Percentiles rank a stretch among this genome's conserved stretches.
These are phyloP conservation scores for Suncus etruscus DNA, from an alignment of 2,113 vertebrate genomes.

Conservation along the genomic window DNA sequence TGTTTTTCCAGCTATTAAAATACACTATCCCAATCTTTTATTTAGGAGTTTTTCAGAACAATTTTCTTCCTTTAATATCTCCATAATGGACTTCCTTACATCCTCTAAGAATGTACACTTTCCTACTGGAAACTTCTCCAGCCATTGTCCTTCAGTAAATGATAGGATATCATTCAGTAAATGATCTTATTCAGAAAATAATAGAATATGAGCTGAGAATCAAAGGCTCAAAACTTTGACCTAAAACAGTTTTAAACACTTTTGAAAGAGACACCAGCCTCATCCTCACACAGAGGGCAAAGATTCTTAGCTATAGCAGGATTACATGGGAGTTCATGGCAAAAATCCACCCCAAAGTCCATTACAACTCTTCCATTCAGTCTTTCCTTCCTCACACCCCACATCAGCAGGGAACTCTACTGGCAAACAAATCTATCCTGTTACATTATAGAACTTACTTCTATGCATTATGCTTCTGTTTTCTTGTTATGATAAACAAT, in stretches of 20 bases:
- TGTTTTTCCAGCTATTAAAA: constrained; percentile 48
- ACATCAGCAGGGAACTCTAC: background rate
- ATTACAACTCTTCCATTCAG: background rate
- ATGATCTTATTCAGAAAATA: too few relatives aligned
- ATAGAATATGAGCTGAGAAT: background rate
- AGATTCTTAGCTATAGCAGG: background rate
- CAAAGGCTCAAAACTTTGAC: background rate
- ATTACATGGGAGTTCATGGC: background rate
- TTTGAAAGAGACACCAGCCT: background rate
- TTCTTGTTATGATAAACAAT: background rate
- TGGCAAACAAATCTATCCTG: background rate
- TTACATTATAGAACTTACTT: background rate
- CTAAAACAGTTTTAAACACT: background rate
- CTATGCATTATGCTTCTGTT: background rate
- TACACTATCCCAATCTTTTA: constrained; percentile 15
- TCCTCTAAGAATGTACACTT: background rate
- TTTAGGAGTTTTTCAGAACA: background rate
- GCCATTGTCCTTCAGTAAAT: background rate
- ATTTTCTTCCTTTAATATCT: background rate
- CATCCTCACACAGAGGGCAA: background rate
- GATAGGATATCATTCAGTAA: background rate
- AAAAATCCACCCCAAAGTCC: background rate
- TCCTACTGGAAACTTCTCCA: background rate
- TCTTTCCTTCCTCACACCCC: background rate
- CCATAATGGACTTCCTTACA: background rate